phyloP scores from a whole-genome alignment of 2,797 vertebrate species.

The Thripadectes ignobilis region DNA sequence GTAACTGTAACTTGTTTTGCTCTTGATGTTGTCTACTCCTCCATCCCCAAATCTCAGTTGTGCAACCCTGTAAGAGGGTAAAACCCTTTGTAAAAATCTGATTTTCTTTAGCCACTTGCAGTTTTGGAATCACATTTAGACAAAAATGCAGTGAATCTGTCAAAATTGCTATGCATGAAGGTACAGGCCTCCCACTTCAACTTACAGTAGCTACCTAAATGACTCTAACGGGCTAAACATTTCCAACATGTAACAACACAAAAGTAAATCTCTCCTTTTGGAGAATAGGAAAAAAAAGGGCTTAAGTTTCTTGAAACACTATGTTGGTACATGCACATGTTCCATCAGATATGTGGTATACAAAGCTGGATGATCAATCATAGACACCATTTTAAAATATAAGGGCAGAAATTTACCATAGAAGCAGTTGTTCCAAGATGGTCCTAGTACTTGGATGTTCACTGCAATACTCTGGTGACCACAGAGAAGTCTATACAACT shows the following conservation, averaged over 20 bases:
- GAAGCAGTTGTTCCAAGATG: background rate
- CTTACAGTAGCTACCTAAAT: background rate
- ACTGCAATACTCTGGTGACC: background rate
- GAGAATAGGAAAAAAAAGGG: background rate
- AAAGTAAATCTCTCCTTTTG: background rate
- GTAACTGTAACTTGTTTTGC: background rate
- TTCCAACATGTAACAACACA: background rate
- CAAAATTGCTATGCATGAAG: background rate
- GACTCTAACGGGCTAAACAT: background rate
- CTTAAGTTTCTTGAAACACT: background rate
- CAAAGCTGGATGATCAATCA: background rate
- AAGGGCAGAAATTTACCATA: background rate
- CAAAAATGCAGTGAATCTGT: background rate
- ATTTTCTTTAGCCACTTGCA: background rate
- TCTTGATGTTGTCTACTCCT: background rate
- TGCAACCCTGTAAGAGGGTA: background rate
- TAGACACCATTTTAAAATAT: background rate
- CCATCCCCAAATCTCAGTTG: background rate
- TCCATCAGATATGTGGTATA: background rate
- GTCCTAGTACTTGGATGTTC: background rate
- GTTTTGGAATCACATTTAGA: background rate
- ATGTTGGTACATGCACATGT: background rate
- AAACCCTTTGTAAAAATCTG: background rate
- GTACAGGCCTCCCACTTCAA: background rate
- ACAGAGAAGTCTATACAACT: background rate